Percentiles rank a stretch among this genome's conserved stretches.
These are phyloP conservation scores for Dipodomys spectabilis DNA, from an alignment of 2,113 vertebrate genomes.

Conservation along the genomic window DNA sequence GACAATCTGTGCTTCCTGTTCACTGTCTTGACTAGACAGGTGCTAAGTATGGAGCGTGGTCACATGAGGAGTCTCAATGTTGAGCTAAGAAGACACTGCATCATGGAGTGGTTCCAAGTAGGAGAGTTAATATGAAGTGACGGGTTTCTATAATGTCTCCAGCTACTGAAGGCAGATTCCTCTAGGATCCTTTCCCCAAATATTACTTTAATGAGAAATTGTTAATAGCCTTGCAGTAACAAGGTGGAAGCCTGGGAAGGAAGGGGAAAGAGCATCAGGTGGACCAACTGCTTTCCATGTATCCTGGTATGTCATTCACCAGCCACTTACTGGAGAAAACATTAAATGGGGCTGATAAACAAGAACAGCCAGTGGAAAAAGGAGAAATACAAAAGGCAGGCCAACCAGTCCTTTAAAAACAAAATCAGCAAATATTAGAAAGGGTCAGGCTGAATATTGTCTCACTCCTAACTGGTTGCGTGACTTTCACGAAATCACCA, in stretches of 20 bases:
- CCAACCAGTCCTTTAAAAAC: neutral
- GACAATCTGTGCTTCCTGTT: neutral
- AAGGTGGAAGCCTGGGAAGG: neutral
- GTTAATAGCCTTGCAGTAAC: neutral
- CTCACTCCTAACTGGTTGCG: neutral
- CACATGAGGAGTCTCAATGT: neutral
- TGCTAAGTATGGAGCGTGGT: too few species aligned
- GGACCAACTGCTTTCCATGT: neutral
- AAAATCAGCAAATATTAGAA: neutral
- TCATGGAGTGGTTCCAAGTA: neutral
- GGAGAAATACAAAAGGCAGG: neutral
- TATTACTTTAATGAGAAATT: neutral
- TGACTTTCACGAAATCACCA: neutral
- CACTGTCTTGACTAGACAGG: neutral
- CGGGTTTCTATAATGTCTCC: neutral
- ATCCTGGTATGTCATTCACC: neutral
- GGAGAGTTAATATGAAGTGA: neutral
- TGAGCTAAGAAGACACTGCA: neutral
- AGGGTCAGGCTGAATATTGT: neutral
- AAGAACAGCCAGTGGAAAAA: neutral
- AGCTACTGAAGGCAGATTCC: neutral
- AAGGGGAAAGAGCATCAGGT: neutral
- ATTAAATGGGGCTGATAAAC: neutral
- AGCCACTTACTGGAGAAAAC: neutral
- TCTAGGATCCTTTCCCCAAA: neutral